These are phyloP conservation scores for Eueides isabella DNA, from an alignment of 1,140 invertebrate genomes.

Conservation along the genomic window DNA sequence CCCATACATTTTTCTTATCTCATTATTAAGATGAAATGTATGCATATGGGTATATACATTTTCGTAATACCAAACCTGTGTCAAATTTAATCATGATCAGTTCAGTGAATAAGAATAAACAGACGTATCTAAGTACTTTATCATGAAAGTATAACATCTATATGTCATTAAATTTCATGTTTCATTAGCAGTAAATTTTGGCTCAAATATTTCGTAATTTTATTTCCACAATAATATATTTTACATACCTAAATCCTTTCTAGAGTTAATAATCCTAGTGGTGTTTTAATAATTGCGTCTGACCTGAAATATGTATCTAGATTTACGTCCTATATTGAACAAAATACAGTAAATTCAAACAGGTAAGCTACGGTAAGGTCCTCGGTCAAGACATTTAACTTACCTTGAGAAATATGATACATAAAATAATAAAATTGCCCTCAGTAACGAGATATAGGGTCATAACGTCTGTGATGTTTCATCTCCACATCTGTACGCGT, in stretches of 20 bases:
- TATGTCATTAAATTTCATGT: background rate
- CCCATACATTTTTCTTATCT: background rate
- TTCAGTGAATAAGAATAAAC: slow-evolving; percentile 10
- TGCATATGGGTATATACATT: background rate
- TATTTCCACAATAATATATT: background rate
- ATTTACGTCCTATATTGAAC: background rate
- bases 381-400: too few relatives aligned
- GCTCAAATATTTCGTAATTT: background rate
- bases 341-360: background rate
- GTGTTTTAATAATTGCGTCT: too few relatives aligned
- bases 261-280: background rate
- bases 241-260: background rate
- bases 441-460: background rate
- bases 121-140: background rate
- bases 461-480: background rate
- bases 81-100: slow-evolving; percentile 1
- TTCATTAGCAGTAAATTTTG: background rate
- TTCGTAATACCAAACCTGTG: background rate
- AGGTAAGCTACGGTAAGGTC: background rate
- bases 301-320: too few relatives aligned
- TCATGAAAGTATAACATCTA: background rate
- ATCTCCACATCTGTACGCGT: slow-evolving; percentile 12
- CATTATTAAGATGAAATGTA: background rate
- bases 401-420: background rate
- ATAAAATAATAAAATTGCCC: slow-evolving; percentile 15